Evolutionary conservation across 1,140 invertebrate genomes (phyloP), one percentile per base, ranked within the genome.

Genomic region (Geopemphigus sp.): DNA sequence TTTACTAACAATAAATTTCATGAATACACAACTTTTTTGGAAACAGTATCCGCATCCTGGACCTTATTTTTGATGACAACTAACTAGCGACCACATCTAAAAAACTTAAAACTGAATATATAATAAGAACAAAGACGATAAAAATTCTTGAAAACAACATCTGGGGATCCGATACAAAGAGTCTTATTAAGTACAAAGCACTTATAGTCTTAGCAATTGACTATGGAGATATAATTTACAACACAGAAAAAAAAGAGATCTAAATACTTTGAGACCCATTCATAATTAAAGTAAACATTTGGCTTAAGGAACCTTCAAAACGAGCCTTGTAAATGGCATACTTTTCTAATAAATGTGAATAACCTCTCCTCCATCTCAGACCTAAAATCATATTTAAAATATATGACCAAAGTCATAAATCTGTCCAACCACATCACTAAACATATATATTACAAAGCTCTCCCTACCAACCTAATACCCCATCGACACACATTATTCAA

Each of bases 1-100:
- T n/a, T n/a, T n/a, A n/a, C n/a, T n/a, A n/a, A n/a, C n/a, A n/a
- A n/a, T n/a, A n/a, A n/a, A n/a, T 6, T 45, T 81, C 26, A 15
- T 29, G 26, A 74, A 57, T 32, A 74, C 72, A 11, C 26, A 3
- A 19, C 26, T 57, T 4, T n/a, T 29, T 17, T 39, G 32, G 0
- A 17, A 56, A 32, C 5, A 32, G n/a, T 59, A 59, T 32, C 14
- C 26, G 56, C 0, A 57, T 74, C 3, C 54, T 74, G 8, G 15
- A 54, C 15, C 72, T 74, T n/a, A 57, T 8, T 5, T 74, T 74
- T 24, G 72, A 74, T 26, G 17, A n/a, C 26, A 74, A 74, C 14
- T n/a, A 57, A 3, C 1, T 74, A 29, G 54, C 53, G 56, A 19
- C 72, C 53, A 12, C 72, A 74, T 19, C 17, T 74, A 57, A 32